Evolutionary conservation across 1,140 invertebrate genomes (phyloP).

Genomic region (Rhizoglyphus robini): DNA sequence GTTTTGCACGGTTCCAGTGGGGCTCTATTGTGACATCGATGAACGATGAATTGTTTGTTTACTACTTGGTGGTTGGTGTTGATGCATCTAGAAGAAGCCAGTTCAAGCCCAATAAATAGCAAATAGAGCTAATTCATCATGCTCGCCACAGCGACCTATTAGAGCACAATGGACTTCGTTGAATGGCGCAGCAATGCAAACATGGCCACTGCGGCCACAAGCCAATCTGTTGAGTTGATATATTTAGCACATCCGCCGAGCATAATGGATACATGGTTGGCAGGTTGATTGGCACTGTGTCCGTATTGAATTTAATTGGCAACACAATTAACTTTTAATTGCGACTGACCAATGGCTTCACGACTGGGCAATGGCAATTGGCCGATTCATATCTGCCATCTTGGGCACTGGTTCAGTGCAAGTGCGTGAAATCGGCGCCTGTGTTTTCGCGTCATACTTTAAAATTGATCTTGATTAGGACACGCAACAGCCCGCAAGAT

Average conservation of each 20-base stretch:
- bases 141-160: not conserved
- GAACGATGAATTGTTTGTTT: too few species aligned
- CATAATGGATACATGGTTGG: not conserved
- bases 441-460: not conserved
- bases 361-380: not conserved
- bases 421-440: conserved; percentile 6
- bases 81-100: too few species aligned
- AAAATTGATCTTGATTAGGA: conserved; percentile 13
- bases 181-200: not conserved
- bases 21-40: too few species aligned
- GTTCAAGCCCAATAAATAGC: too few species aligned
- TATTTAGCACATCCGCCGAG: conserved; percentile 12
- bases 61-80: too few species aligned
- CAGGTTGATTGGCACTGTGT: not conserved
- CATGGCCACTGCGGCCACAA: not conserved
- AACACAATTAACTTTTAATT: conserved; percentile 11
- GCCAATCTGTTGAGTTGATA: conserved; percentile 13
- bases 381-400: not conserved
- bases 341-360: not conserved
- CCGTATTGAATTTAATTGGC: conserved; percentile 3
- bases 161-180: not conserved
- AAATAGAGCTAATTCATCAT: not conserved
- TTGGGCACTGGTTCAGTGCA: not conserved
- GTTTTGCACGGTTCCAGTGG: too few species aligned
- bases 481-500: not conserved